Conservation (phyloP, 2,113 vertebrate genomes). For the Bucco capensis region DNA sequence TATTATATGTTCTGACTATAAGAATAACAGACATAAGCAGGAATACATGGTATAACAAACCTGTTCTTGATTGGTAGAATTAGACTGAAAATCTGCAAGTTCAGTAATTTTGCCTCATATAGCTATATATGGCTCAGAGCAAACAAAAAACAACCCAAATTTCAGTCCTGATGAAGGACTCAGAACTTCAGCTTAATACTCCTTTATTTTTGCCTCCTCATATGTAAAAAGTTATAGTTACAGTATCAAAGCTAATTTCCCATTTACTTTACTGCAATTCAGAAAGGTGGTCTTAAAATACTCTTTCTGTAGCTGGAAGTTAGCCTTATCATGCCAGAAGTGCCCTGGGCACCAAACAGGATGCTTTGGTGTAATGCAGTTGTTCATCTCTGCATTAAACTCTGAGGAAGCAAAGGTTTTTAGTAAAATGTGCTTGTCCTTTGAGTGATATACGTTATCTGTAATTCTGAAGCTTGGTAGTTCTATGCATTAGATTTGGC, state of each 20-base stretch:
- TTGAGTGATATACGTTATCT: not conserved
- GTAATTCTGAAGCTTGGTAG: not conserved
- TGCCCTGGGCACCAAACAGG: not conserved
- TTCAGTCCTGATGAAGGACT: too few species aligned
- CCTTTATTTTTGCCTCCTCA: not conserved
- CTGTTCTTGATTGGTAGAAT: not conserved
- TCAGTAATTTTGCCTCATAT: not conserved
- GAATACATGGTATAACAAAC: not conserved
- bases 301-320: not conserved
- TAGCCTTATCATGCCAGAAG: not conserved
- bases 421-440: not conserved
- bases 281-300: not conserved
- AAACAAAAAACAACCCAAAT: too few species aligned
- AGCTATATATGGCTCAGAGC: not conserved
- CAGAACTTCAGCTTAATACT: not conserved
- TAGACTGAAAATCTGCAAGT: not conserved
- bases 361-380: not conserved
- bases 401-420: not conserved
- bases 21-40: not conserved
- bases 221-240: not conserved
- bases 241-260: not conserved
- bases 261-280: not conserved
- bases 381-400: not conserved
- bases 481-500: not conserved
- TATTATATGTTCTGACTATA: not conserved